Percentiles rank a stretch among this genome's conserved stretches.
Conservation (phyloP, 2,113 vertebrate genomes). For the Cavia porcellus region DNA sequence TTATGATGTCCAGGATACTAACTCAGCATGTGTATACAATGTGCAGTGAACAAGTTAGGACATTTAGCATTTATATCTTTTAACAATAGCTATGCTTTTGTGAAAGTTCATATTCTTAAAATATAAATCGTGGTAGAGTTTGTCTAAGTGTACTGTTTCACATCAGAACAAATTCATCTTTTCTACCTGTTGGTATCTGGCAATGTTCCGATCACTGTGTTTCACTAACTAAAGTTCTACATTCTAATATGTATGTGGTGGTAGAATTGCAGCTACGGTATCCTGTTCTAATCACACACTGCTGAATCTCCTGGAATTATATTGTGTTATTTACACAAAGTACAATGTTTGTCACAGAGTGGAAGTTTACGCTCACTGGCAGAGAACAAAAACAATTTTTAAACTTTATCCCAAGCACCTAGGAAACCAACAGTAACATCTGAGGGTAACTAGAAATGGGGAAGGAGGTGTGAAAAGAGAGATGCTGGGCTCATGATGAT, state of each 20-base stretch:
- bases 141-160: neutral
- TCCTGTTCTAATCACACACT: neutral
- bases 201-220: neutral
- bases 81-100: neutral
- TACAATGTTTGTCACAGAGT: neutral
- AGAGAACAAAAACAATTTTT: neutral
- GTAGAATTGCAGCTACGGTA: neutral
- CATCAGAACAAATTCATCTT: neutral
- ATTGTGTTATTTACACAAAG: neutral
- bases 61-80: neutral
- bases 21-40: too few species aligned
- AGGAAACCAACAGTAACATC: neutral
- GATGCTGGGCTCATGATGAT: fast-evolving
- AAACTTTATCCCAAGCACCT: neutral
- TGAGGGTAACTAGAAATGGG: neutral
- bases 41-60: neutral
- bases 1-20: neutral
- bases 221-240: neutral
- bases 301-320: neutral
- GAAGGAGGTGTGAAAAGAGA: neutral
- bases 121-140: neutral
- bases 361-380: neutral
- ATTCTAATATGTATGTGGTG: neutral
- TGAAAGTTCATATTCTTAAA: neutral
- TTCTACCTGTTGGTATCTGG: neutral